phyloP scores from a whole-genome alignment of 1,140 invertebrate species.

The Scaptomyza montana region DNA sequence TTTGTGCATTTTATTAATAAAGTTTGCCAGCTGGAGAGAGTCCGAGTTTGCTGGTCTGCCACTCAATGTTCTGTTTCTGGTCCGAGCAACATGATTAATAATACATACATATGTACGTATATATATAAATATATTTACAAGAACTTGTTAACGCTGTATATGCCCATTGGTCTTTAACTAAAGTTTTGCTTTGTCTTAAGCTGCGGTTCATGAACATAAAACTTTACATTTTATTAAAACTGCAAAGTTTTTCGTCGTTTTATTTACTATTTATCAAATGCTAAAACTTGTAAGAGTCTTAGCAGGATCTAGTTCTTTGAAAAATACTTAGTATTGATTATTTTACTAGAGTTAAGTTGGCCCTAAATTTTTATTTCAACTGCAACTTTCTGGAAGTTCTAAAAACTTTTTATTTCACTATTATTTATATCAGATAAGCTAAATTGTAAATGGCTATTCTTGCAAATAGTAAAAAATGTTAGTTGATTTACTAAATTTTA shows the following conservation, averaged over 20 bases:
- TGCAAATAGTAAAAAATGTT: not conserved
- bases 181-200: constrained; percentile 40
- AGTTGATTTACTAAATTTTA: not conserved
- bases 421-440: not conserved
- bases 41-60: constrained; percentile 33
- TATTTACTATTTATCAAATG: constrained; percentile 13
- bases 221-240: constrained; percentile 20
- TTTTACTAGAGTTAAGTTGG: constrained; percentile 8
- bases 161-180: constrained; percentile 34
- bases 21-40: constrained; percentile 53
- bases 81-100: constrained; percentile 3
- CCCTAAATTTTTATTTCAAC: constrained; percentile 1
- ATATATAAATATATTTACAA: not conserved
- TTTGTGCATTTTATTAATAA: constrained; percentile 78
- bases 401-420: not conserved
- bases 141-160: constrained; percentile 13
- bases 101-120: not conserved
- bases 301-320: constrained; percentile 11
- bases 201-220: constrained; percentile 37
- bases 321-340: constrained; percentile 26
- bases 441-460: not conserved
- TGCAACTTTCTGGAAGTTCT: not conserved
- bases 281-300: constrained; percentile 17
- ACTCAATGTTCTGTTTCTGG: constrained; percentile 9
- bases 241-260: constrained; percentile 6